These are phyloP conservation scores for Enteromius anoplus DNA, from an alignment of 2,797 vertebrate genomes.

Conservation along the genomic window DNA sequence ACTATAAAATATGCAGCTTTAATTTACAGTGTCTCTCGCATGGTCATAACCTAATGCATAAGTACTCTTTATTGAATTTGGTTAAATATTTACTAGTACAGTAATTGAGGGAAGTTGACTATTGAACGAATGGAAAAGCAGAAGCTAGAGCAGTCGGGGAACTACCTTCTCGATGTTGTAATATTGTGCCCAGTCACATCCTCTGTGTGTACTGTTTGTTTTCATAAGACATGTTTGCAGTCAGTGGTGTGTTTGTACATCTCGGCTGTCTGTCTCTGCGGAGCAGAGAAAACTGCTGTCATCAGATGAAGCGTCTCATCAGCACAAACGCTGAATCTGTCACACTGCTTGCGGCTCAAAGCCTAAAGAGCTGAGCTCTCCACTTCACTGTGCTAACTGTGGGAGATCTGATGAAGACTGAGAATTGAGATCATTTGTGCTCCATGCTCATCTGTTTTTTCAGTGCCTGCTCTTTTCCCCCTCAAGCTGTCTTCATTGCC, in stretches of 20 bases:
- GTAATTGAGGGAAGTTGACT: not conserved
- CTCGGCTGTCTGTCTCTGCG: constrained; percentile 7
- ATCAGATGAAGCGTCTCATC: constrained; percentile 21
- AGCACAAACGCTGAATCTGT: constrained; percentile 24
- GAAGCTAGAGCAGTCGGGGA: not conserved
- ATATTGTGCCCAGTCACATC: not conserved
- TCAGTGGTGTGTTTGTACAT: not conserved
- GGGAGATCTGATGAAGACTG: not conserved
- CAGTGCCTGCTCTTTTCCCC: not conserved
- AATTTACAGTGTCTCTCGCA: not conserved
- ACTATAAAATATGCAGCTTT: too few species aligned
- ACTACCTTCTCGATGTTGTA: not conserved
- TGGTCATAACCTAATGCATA: not conserved
- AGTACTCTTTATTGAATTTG: not conserved
- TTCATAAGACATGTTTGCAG: constrained; percentile 9
- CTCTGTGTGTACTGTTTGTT: not conserved
- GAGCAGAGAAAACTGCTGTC: constrained; percentile 15
- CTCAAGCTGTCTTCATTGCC: not conserved
- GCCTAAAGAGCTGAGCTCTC: constrained; percentile 32
- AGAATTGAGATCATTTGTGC: not conserved
- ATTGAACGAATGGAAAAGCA: not conserved
- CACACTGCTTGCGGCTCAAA: not conserved
- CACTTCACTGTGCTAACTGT: constrained; percentile 1
- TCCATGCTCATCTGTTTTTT: not conserved
- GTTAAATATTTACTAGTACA: not conserved